These are phyloP conservation scores for Antechinus flavipes DNA, from an alignment of 2,113 vertebrate genomes.

Conservation along the genomic window DNA sequence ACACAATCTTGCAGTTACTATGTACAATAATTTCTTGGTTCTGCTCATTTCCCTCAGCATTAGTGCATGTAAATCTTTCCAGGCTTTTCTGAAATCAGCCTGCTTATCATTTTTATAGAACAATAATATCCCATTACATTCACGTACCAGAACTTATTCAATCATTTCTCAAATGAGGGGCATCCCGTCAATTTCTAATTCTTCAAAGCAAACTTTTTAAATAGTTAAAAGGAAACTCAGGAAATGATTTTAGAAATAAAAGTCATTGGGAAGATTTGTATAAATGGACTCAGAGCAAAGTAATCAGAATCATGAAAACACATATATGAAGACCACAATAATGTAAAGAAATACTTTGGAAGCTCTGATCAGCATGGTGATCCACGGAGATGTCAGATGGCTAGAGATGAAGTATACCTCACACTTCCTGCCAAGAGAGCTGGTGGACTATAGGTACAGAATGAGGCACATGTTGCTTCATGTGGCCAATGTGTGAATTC, in stretches of 20 bases:
- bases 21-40: too few species aligned
- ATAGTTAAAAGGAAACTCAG: not conserved
- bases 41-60: too few species aligned
- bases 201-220: not conserved
- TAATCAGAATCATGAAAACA: not conserved
- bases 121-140: too few species aligned
- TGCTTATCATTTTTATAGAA: too few species aligned
- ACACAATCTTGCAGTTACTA: too few species aligned
- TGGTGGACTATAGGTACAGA: not conserved
- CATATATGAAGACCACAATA: not conserved
- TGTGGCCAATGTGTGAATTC: not conserved
- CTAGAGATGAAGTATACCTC: not conserved
- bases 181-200: too few species aligned
- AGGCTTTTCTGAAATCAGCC: too few species aligned
- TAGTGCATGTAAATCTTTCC: too few species aligned
- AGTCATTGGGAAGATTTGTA: not conserved
- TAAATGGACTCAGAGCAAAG: not conserved
- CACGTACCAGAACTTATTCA: too few species aligned
- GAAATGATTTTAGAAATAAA: not conserved
- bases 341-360: not conserved
- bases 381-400: not conserved
- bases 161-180: too few species aligned
- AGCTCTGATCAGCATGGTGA: not conserved
- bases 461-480: not conserved
- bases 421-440: not conserved